Percentiles rank a stretch among this genome's conserved stretches.
Evolutionary conservation across 2,113 vertebrate genomes (phyloP).

Genomic region (Lanius ludovicianus): DNA sequence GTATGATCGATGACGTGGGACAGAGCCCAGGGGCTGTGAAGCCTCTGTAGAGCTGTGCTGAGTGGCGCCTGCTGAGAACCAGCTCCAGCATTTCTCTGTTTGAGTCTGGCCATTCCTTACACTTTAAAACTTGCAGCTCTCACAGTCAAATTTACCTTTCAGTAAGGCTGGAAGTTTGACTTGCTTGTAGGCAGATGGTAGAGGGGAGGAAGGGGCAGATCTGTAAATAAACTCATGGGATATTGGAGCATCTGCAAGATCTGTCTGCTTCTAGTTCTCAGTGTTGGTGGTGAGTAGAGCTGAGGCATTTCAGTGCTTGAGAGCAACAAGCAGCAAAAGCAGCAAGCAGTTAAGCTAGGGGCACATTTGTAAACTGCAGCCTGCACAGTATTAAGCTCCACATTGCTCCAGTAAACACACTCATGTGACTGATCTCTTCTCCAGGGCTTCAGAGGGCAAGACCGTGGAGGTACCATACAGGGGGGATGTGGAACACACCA

Average conservation of each 20-base stretch:
- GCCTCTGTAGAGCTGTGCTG: background rate
- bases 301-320: background rate
- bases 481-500: slow-evolving; percentile 89
- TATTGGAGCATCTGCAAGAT: background rate
- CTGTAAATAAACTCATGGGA: background rate
- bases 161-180: background rate
- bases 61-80: background rate
- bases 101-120: background rate
- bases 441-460: slow-evolving; percentile 91
- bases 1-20: background rate
- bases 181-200: background rate
- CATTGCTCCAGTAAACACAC: background rate
- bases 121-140: background rate
- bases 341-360: background rate
- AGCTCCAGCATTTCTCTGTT: background rate
- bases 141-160: background rate
- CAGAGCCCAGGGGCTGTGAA: background rate
- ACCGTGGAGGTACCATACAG: slow-evolving; percentile 93
- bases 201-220: background rate
- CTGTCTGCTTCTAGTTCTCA: background rate
- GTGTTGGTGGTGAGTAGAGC: background rate
- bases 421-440: background rate
- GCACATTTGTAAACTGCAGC: background rate
- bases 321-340: background rate
- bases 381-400: background rate